Percentiles rank a stretch among this genome's conserved stretches.
Evolutionary conservation across 2,113 vertebrate species (phyloP).

Genomic region (Xenopus tropicalis): DNA sequence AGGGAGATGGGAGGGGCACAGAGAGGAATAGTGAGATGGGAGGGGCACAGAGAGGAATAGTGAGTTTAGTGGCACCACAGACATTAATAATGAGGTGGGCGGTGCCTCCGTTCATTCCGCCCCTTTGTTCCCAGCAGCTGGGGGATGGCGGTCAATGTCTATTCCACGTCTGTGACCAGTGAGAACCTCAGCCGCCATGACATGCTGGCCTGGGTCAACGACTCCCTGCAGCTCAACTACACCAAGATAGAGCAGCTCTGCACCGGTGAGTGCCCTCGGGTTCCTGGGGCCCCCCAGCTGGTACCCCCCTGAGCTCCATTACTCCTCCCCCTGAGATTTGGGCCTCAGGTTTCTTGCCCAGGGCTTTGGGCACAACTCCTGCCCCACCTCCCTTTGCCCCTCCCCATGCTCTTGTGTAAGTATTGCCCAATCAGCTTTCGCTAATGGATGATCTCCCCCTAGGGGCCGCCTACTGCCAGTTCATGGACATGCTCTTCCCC

Average conservation of each 20-base stretch:
- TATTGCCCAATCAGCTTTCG: too few species aligned
- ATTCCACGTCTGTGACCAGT: slow-evolving; percentile 91
- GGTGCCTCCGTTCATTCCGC: neutral
- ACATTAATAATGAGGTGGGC: neutral
- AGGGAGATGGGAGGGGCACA: neutral
- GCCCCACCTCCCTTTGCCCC: too few species aligned
- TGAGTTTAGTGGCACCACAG: neutral
- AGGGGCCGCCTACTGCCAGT: slow-evolving; percentile 96
- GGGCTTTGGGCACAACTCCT: too few species aligned
- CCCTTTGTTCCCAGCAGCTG: slow-evolving; percentile 58
- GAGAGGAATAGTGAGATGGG: neutral
- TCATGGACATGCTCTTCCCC: slow-evolving; percentile 98
- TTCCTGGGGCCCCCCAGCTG: too few species aligned
- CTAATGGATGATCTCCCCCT: slow-evolving; percentile 11
- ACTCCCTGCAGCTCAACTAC: slow-evolving; percentile 89
- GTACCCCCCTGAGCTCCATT: too few species aligned
- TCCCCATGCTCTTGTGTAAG: too few species aligned
- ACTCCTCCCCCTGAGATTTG: too few species aligned
- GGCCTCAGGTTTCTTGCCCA: too few species aligned
- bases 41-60: neutral
- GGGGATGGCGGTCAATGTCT: slow-evolving; percentile 97
- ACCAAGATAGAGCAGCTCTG: slow-evolving; percentile 95
- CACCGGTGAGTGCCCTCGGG: slow-evolving; percentile 70
- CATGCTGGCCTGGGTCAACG: slow-evolving; percentile 95
- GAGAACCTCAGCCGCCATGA: slow-evolving; percentile 97